A percentile compares a stretch with the other conserved stretches of the same genome.
Evolutionary conservation across 2,888 invertebrate species (phyloP).

Genomic region (Aspidiotus rigidus): DNA sequence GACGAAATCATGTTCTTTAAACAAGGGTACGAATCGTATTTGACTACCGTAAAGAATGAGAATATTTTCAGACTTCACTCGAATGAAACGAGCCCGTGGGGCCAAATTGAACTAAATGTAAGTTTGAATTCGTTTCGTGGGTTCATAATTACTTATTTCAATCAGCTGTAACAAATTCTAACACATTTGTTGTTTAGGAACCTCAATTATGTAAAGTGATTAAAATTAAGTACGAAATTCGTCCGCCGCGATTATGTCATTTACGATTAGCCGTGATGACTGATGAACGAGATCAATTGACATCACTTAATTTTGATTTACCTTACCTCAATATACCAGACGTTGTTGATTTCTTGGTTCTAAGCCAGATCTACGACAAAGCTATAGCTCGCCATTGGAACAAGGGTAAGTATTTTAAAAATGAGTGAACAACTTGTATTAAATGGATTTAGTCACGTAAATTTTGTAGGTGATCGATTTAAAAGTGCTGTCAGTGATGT

Average conservation of each 20-base stretch:
- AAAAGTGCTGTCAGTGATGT: slow-evolving; percentile 90
- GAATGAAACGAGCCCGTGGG: slow-evolving; percentile 68
- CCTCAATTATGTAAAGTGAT: slow-evolving; percentile 73
- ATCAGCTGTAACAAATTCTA: background rate
- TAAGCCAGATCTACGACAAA: slow-evolving; percentile 77
- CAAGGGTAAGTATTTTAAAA: slow-evolving; percentile 50
- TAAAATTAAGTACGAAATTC: slow-evolving; percentile 86
- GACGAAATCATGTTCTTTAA: slow-evolving; percentile 81
- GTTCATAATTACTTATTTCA: too few species aligned
- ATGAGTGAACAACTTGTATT: background rate
- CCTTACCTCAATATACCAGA: slow-evolving; percentile 96
- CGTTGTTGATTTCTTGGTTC: slow-evolving; percentile 89
- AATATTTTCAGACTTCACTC: slow-evolving; percentile 67
- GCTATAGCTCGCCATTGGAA: slow-evolving; percentile 75
- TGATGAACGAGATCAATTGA: slow-evolving; percentile 54
- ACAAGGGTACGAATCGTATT: slow-evolving; percentile 75
- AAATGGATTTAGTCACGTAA: background rate
- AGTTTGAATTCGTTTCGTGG: slow-evolving; percentile 40
- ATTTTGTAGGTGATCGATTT: slow-evolving; percentile 51
- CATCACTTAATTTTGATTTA: slow-evolving; percentile 62
- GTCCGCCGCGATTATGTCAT: slow-evolving; percentile 81
- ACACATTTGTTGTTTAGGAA: slow-evolving; percentile 47
- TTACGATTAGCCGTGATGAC: slow-evolving; percentile 71
- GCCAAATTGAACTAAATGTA: slow-evolving; percentile 60
- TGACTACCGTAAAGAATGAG: slow-evolving; percentile 74